Evolutionary conservation across 2,113 vertebrate genomes (phyloP).

Genomic region (Microtus ochrogaster): DNA sequence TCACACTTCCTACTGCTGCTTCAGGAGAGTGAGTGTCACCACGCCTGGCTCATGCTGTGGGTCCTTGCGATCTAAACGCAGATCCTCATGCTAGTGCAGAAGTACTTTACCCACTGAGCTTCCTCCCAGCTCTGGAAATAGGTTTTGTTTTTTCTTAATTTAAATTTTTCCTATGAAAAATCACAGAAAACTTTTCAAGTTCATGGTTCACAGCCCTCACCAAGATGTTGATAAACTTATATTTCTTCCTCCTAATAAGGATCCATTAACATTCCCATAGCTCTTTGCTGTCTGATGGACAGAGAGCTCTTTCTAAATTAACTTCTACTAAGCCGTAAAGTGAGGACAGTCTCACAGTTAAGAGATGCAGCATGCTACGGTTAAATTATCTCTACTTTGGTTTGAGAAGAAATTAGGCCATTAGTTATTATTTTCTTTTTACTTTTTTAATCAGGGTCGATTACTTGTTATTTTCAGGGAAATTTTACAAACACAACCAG

Average conservation of each 20-base stretch:
- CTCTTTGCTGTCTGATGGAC: not conserved
- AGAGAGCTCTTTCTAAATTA: not conserved
- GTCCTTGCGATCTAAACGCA: not conserved
- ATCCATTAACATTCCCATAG: not conserved
- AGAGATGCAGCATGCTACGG: not conserved
- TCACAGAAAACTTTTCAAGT: not conserved
- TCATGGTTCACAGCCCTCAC: not conserved
- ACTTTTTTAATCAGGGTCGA: constrained; percentile 41
- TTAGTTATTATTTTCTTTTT: not conserved
- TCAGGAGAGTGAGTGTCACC: too few relatives aligned
- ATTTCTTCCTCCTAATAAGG: not conserved
- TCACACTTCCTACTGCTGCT: not conserved
- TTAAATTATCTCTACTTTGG: constrained; percentile 6
- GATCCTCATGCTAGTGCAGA: not conserved
- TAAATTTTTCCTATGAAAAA: not conserved
- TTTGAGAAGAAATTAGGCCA: constrained; percentile 34
- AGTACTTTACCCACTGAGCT: not conserved
- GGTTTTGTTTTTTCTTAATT: not conserved
- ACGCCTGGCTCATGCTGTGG: not conserved
- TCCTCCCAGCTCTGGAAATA: not conserved
- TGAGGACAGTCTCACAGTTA: not conserved
- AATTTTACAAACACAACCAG: constrained; percentile 54
- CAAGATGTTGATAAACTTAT: not conserved
- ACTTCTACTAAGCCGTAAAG: not conserved
- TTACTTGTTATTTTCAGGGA: constrained; percentile 69